Evolutionary conservation across 2,113 vertebrate species (phyloP).

Genomic region (Mesembrinibis cayennensis): DNA sequence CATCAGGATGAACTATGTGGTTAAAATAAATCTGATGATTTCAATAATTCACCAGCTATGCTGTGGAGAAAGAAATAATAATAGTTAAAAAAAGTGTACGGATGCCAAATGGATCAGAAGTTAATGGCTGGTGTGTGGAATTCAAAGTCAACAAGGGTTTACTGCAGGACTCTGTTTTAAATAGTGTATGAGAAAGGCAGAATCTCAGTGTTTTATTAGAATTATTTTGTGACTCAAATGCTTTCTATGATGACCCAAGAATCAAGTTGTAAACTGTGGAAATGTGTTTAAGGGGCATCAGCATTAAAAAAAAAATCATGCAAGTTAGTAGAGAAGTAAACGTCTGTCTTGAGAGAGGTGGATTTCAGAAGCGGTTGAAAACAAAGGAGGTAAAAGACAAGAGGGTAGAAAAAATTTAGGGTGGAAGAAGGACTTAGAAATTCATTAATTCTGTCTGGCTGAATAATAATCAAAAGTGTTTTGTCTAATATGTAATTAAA

Average conservation of each 20-base stretch:
- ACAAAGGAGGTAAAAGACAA: background rate
- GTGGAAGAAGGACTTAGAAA: background rate
- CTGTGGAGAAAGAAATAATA: background rate
- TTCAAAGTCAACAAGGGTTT: background rate
- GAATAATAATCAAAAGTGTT: slow-evolving; percentile 13
- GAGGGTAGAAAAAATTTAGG: background rate
- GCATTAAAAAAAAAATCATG: background rate
- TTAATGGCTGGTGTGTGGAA: background rate
- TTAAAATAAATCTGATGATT: slow-evolving; percentile 26
- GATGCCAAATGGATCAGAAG: background rate
- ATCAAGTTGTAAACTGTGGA: background rate
- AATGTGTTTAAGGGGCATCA: background rate
- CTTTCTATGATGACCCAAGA: background rate
- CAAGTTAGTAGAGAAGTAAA: background rate
- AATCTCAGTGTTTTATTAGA: background rate
- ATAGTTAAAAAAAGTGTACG: background rate
- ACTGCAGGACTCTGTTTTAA: background rate
- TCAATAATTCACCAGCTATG: background rate
- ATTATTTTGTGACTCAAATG: background rate
- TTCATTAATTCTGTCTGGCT: background rate
- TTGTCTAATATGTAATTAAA: slow-evolving; percentile 31
- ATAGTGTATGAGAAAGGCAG: background rate
- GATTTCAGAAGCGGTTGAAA: background rate
- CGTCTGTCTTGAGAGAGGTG: background rate
- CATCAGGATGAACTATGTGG: background rate